phyloP scores from a whole-genome alignment of 2,113 vertebrate species.

The Triplophysa siluroides region DNA sequence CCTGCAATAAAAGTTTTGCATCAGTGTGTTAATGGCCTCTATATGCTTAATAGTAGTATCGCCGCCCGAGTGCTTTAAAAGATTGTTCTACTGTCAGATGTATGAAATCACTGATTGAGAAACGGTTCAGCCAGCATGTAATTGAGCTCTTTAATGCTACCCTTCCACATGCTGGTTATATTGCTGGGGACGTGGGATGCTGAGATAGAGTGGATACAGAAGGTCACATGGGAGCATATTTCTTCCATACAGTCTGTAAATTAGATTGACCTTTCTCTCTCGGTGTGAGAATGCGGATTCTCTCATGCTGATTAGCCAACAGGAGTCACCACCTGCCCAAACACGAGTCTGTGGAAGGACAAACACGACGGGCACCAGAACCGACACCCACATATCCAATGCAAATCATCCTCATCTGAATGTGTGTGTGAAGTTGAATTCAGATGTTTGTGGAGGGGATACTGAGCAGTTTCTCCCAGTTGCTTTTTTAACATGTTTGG shows the following conservation, averaged over 20 bases:
- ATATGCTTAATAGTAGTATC: conserved; percentile 45
- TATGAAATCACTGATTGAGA: conserved; percentile 47
- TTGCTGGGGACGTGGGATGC: background rate
- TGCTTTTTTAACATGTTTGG: too few species aligned
- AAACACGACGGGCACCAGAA: background rate
- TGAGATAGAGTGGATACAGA: background rate
- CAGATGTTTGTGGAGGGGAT: background rate
- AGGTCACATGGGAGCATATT: conserved; percentile 9
- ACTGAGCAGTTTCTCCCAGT: too few species aligned
- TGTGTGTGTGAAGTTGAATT: conserved; percentile 26
- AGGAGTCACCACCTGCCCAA: conserved; percentile 16
- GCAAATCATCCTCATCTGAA: conserved; percentile 35
- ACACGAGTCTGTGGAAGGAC: background rate
- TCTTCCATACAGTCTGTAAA: conserved; percentile 37
- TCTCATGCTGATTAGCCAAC: conserved; percentile 24
- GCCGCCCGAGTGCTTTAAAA: conserved; percentile 41
- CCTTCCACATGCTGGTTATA: conserved; percentile 41
- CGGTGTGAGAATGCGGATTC: conserved; percentile 13
- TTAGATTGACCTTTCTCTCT: conserved; percentile 42
- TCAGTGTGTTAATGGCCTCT: conserved; percentile 40
- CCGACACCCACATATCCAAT: background rate
- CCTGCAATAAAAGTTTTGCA: conserved; percentile 39
- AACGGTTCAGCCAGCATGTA: conserved; percentile 51
- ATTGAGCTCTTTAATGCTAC: conserved; percentile 51
- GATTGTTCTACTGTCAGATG: conserved; percentile 44